Conservation (phyloP, 1,140 invertebrate genomes). For the Drosophila pseudoobscura region DNA sequence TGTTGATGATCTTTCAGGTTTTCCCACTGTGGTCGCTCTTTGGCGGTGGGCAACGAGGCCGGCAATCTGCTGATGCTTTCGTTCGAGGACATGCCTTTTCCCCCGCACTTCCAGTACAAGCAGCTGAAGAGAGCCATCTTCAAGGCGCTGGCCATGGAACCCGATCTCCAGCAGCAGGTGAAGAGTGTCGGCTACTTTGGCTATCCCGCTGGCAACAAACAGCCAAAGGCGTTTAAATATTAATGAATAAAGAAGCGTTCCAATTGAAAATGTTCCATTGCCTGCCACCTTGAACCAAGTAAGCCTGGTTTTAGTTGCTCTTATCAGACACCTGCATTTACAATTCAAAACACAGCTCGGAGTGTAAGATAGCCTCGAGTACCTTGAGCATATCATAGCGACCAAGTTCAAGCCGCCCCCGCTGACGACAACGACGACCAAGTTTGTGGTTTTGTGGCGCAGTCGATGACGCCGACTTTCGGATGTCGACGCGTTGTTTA, state of each 20-base stretch:
- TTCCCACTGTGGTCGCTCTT: constrained; percentile 86
- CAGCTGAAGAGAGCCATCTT: constrained; percentile 86
- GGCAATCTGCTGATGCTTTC: constrained; percentile 87
- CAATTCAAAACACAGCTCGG: constrained; percentile 32
- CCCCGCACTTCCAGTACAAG: constrained; percentile 86
- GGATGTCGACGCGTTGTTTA: constrained; percentile 22
- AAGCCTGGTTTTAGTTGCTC: constrained; percentile 6
- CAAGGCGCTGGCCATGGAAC: constrained; percentile 86
- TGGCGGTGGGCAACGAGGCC: constrained; percentile 87
- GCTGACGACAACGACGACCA: constrained; percentile 2
- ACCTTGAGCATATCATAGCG: constrained; percentile 55
- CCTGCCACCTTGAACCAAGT: constrained; percentile 14
- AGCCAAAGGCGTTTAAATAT: constrained; percentile 15
- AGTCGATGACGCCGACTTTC: constrained; percentile 30
- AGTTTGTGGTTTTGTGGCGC: constrained; percentile 53
- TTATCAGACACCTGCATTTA: constrained; percentile 41
- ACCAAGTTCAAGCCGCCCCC: constrained; percentile 61
- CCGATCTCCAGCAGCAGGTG: constrained; percentile 85
- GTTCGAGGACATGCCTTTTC: constrained; percentile 88
- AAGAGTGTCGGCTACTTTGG: constrained; percentile 84
- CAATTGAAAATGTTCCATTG: constrained; percentile 2
- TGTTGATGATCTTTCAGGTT: constrained; percentile 82
- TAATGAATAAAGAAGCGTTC: constrained; percentile 4
- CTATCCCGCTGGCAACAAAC: constrained; percentile 57
- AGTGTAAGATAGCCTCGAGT: constrained; percentile 15